Conservation (phyloP, 2,113 vertebrate species). For the Hippocampus comes region DNA sequence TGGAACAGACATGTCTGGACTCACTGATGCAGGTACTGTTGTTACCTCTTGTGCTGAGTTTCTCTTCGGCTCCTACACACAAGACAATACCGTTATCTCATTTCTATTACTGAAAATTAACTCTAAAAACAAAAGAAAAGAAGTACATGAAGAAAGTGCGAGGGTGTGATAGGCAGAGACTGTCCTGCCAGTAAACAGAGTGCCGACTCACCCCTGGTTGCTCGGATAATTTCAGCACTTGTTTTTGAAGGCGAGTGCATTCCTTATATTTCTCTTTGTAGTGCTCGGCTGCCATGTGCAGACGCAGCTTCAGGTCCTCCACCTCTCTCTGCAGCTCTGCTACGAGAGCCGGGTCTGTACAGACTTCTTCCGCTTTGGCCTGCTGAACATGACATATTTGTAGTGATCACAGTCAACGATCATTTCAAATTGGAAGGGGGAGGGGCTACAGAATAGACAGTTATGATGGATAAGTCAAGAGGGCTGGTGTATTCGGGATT, state of each 20-base stretch:
- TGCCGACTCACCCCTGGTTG: constrained; percentile 82
- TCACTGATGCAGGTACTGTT: constrained; percentile 57
- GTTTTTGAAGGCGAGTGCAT: constrained; percentile 93
- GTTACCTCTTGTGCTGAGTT: constrained; percentile 58
- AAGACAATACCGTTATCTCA: background rate
- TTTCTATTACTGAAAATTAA: background rate
- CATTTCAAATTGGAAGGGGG: background rate
- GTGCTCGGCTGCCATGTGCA: constrained; percentile 98
- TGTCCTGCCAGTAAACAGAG: background rate
- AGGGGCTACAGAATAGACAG: no score
- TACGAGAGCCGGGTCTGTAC: constrained; percentile 68
- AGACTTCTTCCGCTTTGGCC: constrained; percentile 68
- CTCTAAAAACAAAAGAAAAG: background rate
- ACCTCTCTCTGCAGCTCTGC: constrained; percentile 92
- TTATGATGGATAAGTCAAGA: no score
- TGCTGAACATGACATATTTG: constrained; percentile 9
- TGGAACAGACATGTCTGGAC: constrained; percentile 72
- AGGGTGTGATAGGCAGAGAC: background rate
- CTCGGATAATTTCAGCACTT: constrained; percentile 85
- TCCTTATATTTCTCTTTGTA: constrained; percentile 99
- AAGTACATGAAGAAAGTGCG: background rate
- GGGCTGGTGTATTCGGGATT: no score
- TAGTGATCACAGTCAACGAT: background rate
- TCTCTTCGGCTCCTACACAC: constrained; percentile 63
- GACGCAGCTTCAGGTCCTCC: constrained; percentile 93